Evolutionary conservation across 2,797 vertebrate species (phyloP), one percentile per base, ranked within the genome.

Genomic region (Sebastes vulpes): DNA sequence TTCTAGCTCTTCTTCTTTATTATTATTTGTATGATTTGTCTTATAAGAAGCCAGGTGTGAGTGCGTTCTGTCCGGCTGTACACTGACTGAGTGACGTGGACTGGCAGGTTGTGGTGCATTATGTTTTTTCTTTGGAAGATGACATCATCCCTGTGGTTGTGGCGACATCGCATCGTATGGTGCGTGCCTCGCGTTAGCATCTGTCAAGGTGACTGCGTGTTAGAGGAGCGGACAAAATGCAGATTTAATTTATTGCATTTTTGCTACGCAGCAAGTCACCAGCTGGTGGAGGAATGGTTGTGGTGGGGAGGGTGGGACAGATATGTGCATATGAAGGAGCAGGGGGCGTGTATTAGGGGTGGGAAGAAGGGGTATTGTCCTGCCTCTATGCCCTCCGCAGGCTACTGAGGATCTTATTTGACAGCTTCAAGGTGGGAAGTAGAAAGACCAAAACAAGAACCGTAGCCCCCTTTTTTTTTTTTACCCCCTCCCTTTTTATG

Each of bases 381-480:
- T 95, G 93, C 94, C 95, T 96, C 93, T 78, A 5, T 91, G 92
- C 92, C 90, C 91, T 93, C 89, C 74, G 84, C 94, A 91, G 94
- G 82, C 81, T 70, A 93, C 96, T 89, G 92, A 96, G 94, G 91
- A 95, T 96, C 95, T 95, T 80, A 77, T 94, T 90, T 97, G 96
- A 96, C 96, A 94, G 96, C 96, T 88, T 93, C 78, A 95, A 95
- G 96, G 97, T 97, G 96, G 95, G 96, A 96, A 89, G 93, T 97
- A 97, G 97, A 96, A 95, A 93, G 96, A 96, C 95, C 95, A 96
- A 96, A 97, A 97, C 95, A 94, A 91, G 77, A 80, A 25, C 32
- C 9, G 29, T 70, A 90, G 57, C 64, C 64, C 74, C 68, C 77
- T 38, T 61, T 32, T 32, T 32, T 63, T 63, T 64, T 63, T 59